These are phyloP conservation scores for Neoscelio sp. DNA, from an alignment of 2,888 invertebrate genomes.

Conservation along the genomic window DNA sequence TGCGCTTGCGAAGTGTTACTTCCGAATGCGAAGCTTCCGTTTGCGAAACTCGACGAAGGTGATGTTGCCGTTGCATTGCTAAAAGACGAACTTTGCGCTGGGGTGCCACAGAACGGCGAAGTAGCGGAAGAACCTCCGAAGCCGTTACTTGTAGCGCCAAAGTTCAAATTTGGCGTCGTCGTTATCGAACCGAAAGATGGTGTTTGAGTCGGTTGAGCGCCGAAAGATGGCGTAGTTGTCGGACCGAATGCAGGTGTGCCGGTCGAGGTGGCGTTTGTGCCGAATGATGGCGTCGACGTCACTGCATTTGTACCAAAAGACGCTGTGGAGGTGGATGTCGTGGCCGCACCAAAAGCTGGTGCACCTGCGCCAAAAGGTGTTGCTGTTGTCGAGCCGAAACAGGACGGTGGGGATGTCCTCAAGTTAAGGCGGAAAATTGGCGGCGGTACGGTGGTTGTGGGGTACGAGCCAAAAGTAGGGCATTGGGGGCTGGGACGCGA, in stretches of 20 bases:
- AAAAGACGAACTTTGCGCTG: slow-evolving; percentile 2
- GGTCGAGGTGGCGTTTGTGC: background rate
- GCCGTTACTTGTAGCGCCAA: slow-evolving; percentile 26
- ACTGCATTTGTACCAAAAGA: background rate
- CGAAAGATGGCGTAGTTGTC: slow-evolving; percentile 4
- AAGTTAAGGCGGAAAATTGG: too few species aligned
- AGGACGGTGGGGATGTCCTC: too few species aligned
- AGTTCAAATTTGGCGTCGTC: slow-evolving; percentile 15
- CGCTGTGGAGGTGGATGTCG: background rate
- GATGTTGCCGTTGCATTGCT: background rate
- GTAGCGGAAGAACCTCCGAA: slow-evolving; percentile 6
- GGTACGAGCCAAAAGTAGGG: too few species aligned
- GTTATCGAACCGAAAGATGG: slow-evolving; percentile 8
- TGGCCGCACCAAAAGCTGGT: slow-evolving; percentile 1
- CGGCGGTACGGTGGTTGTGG: too few species aligned
- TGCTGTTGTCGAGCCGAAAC: background rate
- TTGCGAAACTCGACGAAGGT: slow-evolving; percentile 9
- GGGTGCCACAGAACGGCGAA: background rate
- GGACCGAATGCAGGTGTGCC: slow-evolving; percentile 7
- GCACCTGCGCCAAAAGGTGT: background rate
- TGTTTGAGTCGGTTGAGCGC: slow-evolving; percentile 1
- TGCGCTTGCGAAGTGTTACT: slow-evolving; percentile 13
- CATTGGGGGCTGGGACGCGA: too few species aligned
- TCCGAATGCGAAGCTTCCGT: slow-evolving; percentile 16
- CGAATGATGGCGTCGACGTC: slow-evolving; percentile 22